Conservation (phyloP, 2,113 vertebrate species). For the Myrmecophaga tridactyla region DNA sequence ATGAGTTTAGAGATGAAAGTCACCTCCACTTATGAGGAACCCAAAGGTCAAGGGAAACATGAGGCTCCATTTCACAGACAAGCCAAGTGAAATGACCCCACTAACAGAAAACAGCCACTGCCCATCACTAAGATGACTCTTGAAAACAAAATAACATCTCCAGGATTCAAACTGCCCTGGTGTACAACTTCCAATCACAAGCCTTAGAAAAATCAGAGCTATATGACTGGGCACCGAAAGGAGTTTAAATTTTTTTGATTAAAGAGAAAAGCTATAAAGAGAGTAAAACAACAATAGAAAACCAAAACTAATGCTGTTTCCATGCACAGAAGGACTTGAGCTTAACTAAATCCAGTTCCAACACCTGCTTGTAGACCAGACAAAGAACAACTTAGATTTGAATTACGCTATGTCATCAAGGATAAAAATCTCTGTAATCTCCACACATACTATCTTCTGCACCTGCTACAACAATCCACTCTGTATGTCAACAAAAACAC, state of each 20-base stretch:
- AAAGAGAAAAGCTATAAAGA: constrained; percentile 18
- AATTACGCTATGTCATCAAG: constrained; percentile 60
- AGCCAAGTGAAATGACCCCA: constrained; percentile 24
- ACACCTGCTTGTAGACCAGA: constrained; percentile 62
- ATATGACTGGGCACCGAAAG: constrained; percentile 44
- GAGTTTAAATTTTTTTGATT: constrained; percentile 44
- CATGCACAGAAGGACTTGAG: not conserved
- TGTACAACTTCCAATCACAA: constrained; percentile 36
- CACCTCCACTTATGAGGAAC: constrained; percentile 13
- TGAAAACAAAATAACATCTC: constrained; percentile 51
- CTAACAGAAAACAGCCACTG: constrained; percentile 41
- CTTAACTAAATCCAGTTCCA: constrained; percentile 57
- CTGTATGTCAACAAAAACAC: constrained; percentile 75
- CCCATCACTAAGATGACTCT: constrained; percentile 19
- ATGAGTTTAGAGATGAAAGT: constrained; percentile 50
- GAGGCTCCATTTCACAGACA: constrained; percentile 8
- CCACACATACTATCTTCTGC: constrained; percentile 68
- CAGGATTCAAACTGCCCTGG: constrained; percentile 1
- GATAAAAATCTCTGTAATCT: constrained; percentile 74
- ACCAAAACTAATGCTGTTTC: constrained; percentile 10
- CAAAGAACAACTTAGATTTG: constrained; percentile 71
- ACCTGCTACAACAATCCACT: constrained; percentile 79
- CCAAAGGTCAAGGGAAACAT: constrained; percentile 43
- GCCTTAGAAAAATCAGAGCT: constrained; percentile 36
- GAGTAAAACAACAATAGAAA: not conserved